Evolutionary conservation across 2,113 vertebrate genomes (phyloP).

Genomic region (Setophaga coronata): DNA sequence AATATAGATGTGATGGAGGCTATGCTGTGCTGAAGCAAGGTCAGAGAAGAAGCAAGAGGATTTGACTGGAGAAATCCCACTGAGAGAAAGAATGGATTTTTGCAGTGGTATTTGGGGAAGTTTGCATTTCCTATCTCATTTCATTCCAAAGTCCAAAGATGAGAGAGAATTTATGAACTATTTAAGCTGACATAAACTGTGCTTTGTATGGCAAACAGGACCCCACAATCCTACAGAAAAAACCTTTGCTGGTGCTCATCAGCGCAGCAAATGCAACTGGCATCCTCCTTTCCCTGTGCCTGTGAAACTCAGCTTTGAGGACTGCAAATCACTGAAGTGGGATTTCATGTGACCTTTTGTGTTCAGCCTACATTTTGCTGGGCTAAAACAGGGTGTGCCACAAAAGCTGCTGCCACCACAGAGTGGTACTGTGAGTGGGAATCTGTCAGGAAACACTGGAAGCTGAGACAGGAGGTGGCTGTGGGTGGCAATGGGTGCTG

Average conservation of each 20-base stretch:
- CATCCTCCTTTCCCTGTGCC: not conserved
- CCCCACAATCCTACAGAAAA: not conserved
- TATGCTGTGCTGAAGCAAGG: not conserved
- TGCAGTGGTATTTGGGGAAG: not conserved
- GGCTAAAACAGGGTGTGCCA: not conserved
- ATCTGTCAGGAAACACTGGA: not conserved
- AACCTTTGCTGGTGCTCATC: not conserved
- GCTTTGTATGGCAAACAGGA: not conserved
- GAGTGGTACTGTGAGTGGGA: not conserved
- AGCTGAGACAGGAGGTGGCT: not conserved
- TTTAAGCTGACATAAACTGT: not conserved
- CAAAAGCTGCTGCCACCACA: not conserved
- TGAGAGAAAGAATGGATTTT: not conserved
- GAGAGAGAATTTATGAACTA: not conserved
- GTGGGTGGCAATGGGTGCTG: not conserved
- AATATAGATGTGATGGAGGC: not conserved
- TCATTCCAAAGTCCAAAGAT: constrained; percentile 8
- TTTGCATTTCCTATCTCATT: not conserved
- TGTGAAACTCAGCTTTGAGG: not conserved
- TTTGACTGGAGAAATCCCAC: not conserved
- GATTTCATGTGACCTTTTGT: not conserved
- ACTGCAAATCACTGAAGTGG: not conserved
- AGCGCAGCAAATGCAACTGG: fast-evolving
- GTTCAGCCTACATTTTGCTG: not conserved
- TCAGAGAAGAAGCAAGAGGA: not conserved